Base-by-base conservation (phyloP, 2,888 invertebrate genomes). In the Arctia plantaginis region DNA sequence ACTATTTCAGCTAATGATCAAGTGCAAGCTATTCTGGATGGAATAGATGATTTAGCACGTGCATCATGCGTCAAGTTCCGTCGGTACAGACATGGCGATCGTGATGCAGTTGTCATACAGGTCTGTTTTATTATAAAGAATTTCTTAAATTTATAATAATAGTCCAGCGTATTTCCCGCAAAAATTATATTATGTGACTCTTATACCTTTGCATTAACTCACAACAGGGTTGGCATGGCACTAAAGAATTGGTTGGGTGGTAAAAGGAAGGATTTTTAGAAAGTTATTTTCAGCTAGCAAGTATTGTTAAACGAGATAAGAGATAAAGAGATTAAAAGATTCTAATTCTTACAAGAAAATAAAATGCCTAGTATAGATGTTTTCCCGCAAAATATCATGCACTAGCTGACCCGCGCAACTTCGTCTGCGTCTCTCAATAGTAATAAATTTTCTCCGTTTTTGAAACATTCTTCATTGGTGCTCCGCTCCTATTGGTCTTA, bases 31-130 rank as follows among this genome's bases (percentile, higher is more conserved):
- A 96, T 96, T 72, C 84, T 91, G 75, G 88, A 87, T 69, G 96
- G 96, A 30, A 94, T 96, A 79, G 92, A 93, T 6, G 96, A 96
- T 80, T 84, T 96, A 51, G 91, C 91, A 18, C 93, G 88, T 55
- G 94, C 93, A 0, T 96, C 96, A 8, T 96, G 96, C 82, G 87
- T 96, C 30, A 95, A 91, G 84, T 96, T 96, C 83, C 92, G 93
- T 55, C 96, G 93, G 1, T 95, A 95, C 78, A 91, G 79, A 72
- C 93, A 91, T 85, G 95, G 95, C 0, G 95, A 96, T 80, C 89
- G 91, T 6, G 94, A 95, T 82, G 95, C 95, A 59, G 96, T 96
- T 2, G 94, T 95, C 10, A 94, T 96, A 81, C 95, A 96, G 91
- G 96, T 96, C 47, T 44, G 87, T 65, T 70, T 30, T 62, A 55